Evolutionary conservation across 2,113 vertebrate genomes (phyloP).

Genomic region (Eublepharis macularius): DNA sequence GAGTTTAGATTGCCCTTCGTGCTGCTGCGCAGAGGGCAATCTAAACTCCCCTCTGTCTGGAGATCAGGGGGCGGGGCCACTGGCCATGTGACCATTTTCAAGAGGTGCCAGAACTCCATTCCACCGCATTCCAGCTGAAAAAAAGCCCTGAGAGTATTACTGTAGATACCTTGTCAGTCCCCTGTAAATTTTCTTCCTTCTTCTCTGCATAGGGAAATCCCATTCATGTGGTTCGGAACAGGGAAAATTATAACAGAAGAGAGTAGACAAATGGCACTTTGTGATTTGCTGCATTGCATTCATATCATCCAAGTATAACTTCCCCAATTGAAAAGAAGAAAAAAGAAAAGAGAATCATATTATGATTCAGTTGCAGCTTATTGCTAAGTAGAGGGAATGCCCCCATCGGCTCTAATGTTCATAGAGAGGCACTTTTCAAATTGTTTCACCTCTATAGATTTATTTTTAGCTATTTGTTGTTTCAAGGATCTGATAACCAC

Average conservation of each 20-base stretch:
- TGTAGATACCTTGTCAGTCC: slow-evolving; percentile 6
- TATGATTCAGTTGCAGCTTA: slow-evolving; percentile 59
- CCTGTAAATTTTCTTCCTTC: slow-evolving; percentile 41
- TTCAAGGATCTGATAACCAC: slow-evolving; percentile 31
- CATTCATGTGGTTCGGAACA: slow-evolving; percentile 36
- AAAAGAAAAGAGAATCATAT: slow-evolving; percentile 44
- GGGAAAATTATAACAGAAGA: slow-evolving; percentile 53
- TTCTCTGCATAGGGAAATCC: slow-evolving; percentile 37
- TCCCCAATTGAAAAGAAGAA: slow-evolving; percentile 51
- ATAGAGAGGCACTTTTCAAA: slow-evolving; percentile 79
- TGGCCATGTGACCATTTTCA: no score
- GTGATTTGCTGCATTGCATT: slow-evolving; percentile 69
- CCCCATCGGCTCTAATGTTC: slow-evolving; percentile 67
- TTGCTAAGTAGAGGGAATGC: slow-evolving; percentile 76
- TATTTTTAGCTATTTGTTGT: slow-evolving; percentile 48
- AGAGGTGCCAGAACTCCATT: no score
- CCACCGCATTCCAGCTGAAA: no score
- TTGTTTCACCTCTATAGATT: slow-evolving; percentile 69
- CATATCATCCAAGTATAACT: slow-evolving; percentile 50
- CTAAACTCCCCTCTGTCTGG: no score
- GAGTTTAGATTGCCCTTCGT: no score
- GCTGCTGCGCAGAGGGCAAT: no score
- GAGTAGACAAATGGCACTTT: slow-evolving; percentile 72
- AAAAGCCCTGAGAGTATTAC: no score
- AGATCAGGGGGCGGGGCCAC: no score